phyloP scores from a whole-genome alignment of 2,888 invertebrate species.

The Papilio gigon region DNA sequence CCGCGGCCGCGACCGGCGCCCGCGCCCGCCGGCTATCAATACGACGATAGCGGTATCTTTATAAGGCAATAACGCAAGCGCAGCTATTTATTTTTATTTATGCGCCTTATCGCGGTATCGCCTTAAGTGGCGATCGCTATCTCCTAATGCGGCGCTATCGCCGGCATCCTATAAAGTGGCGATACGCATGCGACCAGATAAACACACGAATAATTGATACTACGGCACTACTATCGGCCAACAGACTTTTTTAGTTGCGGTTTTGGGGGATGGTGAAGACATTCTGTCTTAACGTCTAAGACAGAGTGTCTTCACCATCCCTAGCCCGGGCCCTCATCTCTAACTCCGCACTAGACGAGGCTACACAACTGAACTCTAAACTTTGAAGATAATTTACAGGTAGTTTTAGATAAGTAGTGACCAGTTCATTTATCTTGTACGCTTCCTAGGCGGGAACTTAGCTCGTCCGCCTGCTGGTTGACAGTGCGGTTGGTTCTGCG shows the following conservation, averaged over 20 bases:
- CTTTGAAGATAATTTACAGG: too few relatives aligned
- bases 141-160: slow-evolving; percentile 69
- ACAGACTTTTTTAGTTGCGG: slow-evolving; percentile 5
- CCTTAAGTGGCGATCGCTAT: slow-evolving; percentile 76
- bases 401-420: too few relatives aligned
- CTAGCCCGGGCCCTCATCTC: too few relatives aligned
- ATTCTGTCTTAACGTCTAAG: too few relatives aligned
- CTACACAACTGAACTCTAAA: too few relatives aligned
- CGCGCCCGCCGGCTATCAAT: slow-evolving; percentile 53
- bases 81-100: slow-evolving; percentile 77
- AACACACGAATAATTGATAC: slow-evolving; percentile 44
- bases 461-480: too few relatives aligned
- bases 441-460: too few relatives aligned
- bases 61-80: slow-evolving; percentile 66
- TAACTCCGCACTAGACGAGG: too few relatives aligned
- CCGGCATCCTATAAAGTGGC: slow-evolving; percentile 64
- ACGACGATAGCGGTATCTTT: slow-evolving; percentile 73
- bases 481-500: too few relatives aligned
- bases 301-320: too few relatives aligned
- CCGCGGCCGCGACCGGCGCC: slow-evolving; percentile 58
- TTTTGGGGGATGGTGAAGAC: slow-evolving; percentile 31
- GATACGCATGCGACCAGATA: slow-evolving; percentile 45
- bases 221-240: slow-evolving; percentile 41
- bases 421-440: too few relatives aligned
- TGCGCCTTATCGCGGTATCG: slow-evolving; percentile 66